Evolutionary conservation across 2,797 vertebrate genomes (phyloP).

Genomic region (Momotus momota): DNA sequence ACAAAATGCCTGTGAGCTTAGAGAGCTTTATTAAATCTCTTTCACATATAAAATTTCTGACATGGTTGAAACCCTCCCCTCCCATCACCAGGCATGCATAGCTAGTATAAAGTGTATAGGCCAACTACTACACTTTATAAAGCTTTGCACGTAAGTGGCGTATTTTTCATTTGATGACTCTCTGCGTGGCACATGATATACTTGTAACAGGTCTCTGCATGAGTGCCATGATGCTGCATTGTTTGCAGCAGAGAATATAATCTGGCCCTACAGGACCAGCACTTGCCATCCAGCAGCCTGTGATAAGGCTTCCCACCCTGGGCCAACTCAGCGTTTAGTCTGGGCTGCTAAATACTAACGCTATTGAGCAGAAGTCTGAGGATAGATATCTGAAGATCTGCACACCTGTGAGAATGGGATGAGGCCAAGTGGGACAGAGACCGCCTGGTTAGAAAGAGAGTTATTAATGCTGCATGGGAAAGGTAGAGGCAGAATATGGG

Average conservation of each 20-base stretch:
- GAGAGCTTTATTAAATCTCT: constrained; percentile 26
- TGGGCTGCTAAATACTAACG: background rate
- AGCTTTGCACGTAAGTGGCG: background rate
- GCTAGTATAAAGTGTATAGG: background rate
- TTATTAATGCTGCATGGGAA: background rate
- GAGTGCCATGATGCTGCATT: background rate
- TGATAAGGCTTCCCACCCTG: background rate
- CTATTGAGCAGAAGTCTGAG: background rate
- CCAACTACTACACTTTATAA: background rate
- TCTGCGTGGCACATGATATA: background rate
- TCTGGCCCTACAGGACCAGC: background rate
- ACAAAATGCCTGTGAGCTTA: background rate
- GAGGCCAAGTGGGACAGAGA: background rate
- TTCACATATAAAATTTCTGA: background rate
- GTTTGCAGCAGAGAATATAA: background rate
- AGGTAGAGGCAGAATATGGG: background rate
- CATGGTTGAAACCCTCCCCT: background rate
- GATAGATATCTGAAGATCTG: background rate
- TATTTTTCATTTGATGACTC: background rate
- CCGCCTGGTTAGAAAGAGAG: background rate
- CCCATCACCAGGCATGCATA: background rate
- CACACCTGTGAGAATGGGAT: background rate
- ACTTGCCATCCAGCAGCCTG: background rate
- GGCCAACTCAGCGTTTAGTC: background rate
- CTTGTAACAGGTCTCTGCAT: background rate